phyloP scores from a whole-genome alignment of 1,140 invertebrate species.

The Microvelia longipes region DNA sequence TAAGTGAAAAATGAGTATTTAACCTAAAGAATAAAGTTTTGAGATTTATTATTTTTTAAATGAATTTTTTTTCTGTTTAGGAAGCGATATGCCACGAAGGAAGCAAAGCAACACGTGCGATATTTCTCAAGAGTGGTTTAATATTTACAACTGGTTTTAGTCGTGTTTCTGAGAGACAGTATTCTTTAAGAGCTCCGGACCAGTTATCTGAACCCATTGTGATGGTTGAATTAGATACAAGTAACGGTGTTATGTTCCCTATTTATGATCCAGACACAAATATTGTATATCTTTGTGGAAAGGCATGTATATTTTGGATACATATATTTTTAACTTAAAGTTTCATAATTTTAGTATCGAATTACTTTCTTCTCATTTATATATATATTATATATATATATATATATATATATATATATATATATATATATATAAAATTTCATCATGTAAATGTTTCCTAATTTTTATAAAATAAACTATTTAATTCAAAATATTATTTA shows the following conservation, averaged over 20 bases:
- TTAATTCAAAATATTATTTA: conserved; percentile 15
- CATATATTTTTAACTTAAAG: background rate
- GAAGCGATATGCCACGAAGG: conserved; percentile 89
- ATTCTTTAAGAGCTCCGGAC: conserved; percentile 78
- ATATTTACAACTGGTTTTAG: conserved; percentile 97
- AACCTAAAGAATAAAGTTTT: too few relatives aligned
- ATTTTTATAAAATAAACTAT: too few relatives aligned
- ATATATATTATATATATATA: background rate
- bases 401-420: too few relatives aligned
- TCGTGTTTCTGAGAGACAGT: conserved; percentile 88
- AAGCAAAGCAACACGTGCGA: conserved; percentile 85
- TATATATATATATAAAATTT: too few relatives aligned
- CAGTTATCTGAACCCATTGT: conserved; percentile 81
- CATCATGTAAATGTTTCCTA: too few relatives aligned
- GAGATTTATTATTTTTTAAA: too few relatives aligned
- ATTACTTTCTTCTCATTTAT: background rate
- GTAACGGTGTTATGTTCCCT: conserved; percentile 95
- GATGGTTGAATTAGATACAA: conserved; percentile 90
- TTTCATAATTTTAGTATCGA: background rate
- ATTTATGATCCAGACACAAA: conserved; percentile 95
- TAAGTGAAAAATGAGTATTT: too few relatives aligned
- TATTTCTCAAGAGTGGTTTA: conserved; percentile 73
- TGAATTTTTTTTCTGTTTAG: conserved; percentile 25
- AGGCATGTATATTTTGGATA: conserved; percentile 40
- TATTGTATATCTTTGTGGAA: conserved; percentile 89